Percentiles rank a stretch among this genome's conserved stretches.
Evolutionary conservation across 2,888 invertebrate species (phyloP).

Genomic region (Mechanitis mazaeus): DNA sequence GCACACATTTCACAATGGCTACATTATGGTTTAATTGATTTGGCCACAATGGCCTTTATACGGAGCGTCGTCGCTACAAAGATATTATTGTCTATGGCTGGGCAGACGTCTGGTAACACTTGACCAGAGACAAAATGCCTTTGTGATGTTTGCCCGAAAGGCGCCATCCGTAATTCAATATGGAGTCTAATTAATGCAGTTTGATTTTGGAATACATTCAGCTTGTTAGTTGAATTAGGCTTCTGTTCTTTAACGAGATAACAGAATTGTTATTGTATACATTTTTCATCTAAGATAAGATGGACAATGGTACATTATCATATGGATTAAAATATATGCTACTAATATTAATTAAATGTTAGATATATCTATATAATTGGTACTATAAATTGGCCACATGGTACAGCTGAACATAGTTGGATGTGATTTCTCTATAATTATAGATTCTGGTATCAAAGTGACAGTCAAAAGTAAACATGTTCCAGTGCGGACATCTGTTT

Average conservation of each 20-base stretch:
- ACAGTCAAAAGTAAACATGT: conserved; percentile 65
- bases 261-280: conserved; percentile 3
- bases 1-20: conserved; percentile 63
- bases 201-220: conserved; percentile 39
- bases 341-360: too few species aligned
- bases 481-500: conserved; percentile 51
- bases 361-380: conserved; percentile 5
- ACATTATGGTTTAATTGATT: conserved; percentile 75
- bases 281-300: not conserved
- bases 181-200: conserved; percentile 44
- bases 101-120: conserved; percentile 74
- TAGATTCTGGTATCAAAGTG: conserved; percentile 31
- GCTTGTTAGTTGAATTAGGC: conserved; percentile 28
- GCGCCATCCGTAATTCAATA: conserved; percentile 72
- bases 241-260: conserved; percentile 14
- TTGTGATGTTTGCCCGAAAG: conserved; percentile 65
- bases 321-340: too few species aligned
- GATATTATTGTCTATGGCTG: conserved; percentile 68
- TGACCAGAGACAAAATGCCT: conserved; percentile 75
- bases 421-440: conserved; percentile 29
- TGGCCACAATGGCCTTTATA: conserved; percentile 70
- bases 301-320: too few species aligned
- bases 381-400: conserved; percentile 15
- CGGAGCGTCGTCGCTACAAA: conserved; percentile 58
- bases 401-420: conserved; percentile 20